phyloP scores from a whole-genome alignment of 2,888 invertebrate species.

The Acronicta aceris region DNA sequence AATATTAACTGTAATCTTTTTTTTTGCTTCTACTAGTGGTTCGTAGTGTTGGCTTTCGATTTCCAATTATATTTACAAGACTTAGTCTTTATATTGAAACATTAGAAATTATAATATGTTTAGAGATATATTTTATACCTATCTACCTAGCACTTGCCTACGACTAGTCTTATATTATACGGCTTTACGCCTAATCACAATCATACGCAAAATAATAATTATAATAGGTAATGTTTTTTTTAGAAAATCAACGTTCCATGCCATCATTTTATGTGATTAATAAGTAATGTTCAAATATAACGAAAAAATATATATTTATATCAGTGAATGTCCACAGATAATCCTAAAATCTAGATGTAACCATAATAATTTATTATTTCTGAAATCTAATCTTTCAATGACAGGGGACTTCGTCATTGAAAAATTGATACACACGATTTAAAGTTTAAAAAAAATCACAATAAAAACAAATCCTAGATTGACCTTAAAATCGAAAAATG shows the following conservation, averaged over 20 bases:
- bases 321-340: neutral
- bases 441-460: neutral
- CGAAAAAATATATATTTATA: neutral
- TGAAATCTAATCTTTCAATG: neutral
- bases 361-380: neutral
- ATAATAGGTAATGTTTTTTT: conserved; percentile 10
- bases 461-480: neutral
- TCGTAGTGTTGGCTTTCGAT: neutral
- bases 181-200: conserved; percentile 30
- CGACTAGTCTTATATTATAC: conserved; percentile 4
- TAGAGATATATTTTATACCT: no score
- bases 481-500: conserved; percentile 14
- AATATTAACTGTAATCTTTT: neutral
- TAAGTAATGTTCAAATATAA: neutral
- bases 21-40: neutral
- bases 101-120: no score
- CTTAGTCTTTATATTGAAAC: neutral
- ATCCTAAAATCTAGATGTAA: neutral
- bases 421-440: neutral
- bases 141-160: neutral
- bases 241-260: conserved; percentile 15
- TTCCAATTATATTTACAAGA: conserved; percentile 21
- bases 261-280: neutral
- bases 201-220: conserved; percentile 8
- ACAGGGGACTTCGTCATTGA: neutral